Percentiles rank a stretch among this genome's conserved stretches.
Evolutionary conservation across 2,113 vertebrate genomes (phyloP).

Genomic region (Sula dactylatra): DNA sequence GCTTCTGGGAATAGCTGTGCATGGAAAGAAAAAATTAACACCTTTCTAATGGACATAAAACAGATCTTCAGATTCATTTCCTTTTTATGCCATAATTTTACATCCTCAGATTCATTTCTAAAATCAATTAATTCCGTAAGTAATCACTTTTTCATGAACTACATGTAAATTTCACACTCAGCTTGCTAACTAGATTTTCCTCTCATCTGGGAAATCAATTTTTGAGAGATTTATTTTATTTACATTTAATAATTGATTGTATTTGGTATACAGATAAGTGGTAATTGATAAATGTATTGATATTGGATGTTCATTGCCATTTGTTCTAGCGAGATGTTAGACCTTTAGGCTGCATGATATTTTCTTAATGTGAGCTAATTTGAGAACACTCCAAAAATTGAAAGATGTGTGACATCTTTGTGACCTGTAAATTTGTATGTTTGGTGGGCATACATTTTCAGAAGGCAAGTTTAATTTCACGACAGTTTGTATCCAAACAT

Average conservation of each 20-base stretch:
- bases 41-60: neutral
- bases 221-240: conserved; percentile 60
- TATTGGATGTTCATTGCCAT: neutral
- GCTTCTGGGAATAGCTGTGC: neutral
- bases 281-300: conserved; percentile 17
- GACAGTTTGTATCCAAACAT: neutral
- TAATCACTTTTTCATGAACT: conserved; percentile 62
- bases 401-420: neutral
- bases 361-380: neutral
- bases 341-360: neutral
- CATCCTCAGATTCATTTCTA: conserved; percentile 33
- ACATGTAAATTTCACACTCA: conserved; percentile 66
- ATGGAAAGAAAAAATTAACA: neutral
- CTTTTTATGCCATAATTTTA: neutral
- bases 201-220: conserved; percentile 68
- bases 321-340: neutral
- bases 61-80: conserved; percentile 5
- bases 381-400: neutral
- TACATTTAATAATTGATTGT: conserved; percentile 38
- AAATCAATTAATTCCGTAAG: conserved; percentile 61
- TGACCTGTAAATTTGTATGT: neutral
- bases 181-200: conserved; percentile 57
- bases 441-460: neutral
- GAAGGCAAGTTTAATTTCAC: neutral
- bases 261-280: conserved; percentile 41